These are phyloP conservation scores for Scaptomyza hsui DNA, from an alignment of 1,140 invertebrate species.

Conservation along the genomic window DNA sequence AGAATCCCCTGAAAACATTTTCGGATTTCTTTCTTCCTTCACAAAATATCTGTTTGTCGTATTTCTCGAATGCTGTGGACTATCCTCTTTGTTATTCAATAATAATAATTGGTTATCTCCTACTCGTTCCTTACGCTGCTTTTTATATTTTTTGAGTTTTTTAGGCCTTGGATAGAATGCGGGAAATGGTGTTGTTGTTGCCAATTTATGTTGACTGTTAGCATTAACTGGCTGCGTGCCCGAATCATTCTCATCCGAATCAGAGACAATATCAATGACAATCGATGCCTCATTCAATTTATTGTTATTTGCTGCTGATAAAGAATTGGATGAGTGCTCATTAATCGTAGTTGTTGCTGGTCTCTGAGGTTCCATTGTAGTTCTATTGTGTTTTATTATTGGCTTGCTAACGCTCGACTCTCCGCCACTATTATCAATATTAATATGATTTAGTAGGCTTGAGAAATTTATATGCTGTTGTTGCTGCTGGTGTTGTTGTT, in stretches of 20 bases:
- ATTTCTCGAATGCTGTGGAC: slow-evolving; percentile 24
- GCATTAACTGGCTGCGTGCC: not conserved
- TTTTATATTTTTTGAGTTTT: slow-evolving; percentile 73
- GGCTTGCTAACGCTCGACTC: slow-evolving; percentile 24
- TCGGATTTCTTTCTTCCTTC: slow-evolving; percentile 11
- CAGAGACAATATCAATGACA: slow-evolving; percentile 75
- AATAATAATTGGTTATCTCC: slow-evolving; percentile 10
- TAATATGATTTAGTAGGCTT: slow-evolving; percentile 52
- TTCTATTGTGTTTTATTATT: not conserved
- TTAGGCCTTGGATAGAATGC: slow-evolving; percentile 34
- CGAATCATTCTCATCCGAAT: slow-evolving; percentile 68
- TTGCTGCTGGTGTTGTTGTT: slow-evolving; percentile 1
- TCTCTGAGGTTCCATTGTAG: slow-evolving; percentile 1
- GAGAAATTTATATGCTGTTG: slow-evolving; percentile 51
- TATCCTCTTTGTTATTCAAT: slow-evolving; percentile 13
- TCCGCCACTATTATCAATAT: slow-evolving; percentile 27
- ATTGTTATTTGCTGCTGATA: slow-evolving; percentile 55
- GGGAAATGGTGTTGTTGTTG: slow-evolving; percentile 15
- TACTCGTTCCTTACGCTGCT: slow-evolving; percentile 48
- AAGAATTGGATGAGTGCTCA: slow-evolving; percentile 54
- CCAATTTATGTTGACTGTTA: slow-evolving; percentile 7
- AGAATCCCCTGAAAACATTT: slow-evolving; percentile 39
- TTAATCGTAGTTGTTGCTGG: slow-evolving; percentile 21
- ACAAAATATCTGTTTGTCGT: not conserved
- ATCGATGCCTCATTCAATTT: slow-evolving; percentile 53